phyloP scores from a whole-genome alignment of 2,113 vertebrate genomes.

The Rhizomys pruinosus region DNA sequence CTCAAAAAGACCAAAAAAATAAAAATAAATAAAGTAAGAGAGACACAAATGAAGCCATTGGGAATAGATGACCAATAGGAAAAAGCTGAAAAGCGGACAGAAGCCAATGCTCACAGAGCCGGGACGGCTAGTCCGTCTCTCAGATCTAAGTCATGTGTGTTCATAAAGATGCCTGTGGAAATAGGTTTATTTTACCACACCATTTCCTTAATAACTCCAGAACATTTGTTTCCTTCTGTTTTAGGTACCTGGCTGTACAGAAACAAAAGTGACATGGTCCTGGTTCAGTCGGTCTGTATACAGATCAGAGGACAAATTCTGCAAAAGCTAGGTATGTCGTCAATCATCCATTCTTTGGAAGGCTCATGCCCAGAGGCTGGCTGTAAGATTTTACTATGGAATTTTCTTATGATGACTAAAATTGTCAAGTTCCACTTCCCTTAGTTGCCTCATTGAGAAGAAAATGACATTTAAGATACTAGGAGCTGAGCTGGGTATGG shows the following conservation, averaged over 20 bases:
- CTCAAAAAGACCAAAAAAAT: too few relatives aligned
- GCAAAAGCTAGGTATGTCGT: constrained; percentile 92
- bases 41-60: neutral
- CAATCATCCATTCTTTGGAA: accelerated
- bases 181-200: neutral
- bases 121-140: neutral
- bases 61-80: too few relatives aligned
- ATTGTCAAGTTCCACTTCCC: neutral
- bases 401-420: neutral
- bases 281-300: constrained; percentile 95
- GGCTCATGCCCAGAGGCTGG: neutral
- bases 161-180: neutral
- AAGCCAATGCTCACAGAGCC: neutral
- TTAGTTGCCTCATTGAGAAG: neutral
- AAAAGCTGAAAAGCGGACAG: neutral
- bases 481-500: neutral
- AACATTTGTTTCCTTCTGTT: neutral
- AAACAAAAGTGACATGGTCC: constrained; percentile 88
- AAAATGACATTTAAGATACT: neutral
- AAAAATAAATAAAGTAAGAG: neutral
- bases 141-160: neutral
- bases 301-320: constrained; percentile 96
- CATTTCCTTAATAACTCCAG: neutral
- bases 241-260: constrained; percentile 93
- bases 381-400: neutral